Evolutionary conservation across 1,140 invertebrate species (phyloP).

Genomic region (Camponotus floridanus): DNA sequence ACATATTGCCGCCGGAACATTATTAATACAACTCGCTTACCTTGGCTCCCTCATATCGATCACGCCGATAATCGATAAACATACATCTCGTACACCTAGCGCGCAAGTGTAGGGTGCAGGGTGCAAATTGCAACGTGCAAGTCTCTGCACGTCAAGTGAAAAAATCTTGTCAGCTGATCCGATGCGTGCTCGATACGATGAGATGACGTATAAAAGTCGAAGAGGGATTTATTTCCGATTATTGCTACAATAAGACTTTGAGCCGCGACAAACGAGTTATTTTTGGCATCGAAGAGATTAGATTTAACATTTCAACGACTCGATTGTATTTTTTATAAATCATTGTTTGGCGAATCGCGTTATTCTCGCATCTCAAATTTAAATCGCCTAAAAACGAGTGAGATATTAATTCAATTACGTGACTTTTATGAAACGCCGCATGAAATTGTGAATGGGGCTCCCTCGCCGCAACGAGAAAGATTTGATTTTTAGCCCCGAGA

Average conservation of each 20-base stretch:
- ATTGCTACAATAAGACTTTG: background rate
- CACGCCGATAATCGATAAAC: conserved; percentile 80
- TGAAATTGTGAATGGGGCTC: background rate
- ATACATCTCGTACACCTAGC: conserved; percentile 67
- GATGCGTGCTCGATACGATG: background rate
- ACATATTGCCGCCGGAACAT: conserved; percentile 69
- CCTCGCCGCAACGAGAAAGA: background rate
- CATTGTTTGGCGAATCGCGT: background rate
- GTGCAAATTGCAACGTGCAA: conserved; percentile 59
- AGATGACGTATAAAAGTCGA: conserved; percentile 26
- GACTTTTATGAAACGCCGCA: conserved; percentile 36
- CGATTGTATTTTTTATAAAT: conserved; percentile 41
- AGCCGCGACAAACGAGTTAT: conserved; percentile 41
- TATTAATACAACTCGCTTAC: conserved; percentile 82
- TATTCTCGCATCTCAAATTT: conserved; percentile 11
- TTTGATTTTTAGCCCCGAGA: conserved; percentile 28
- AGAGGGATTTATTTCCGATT: conserved; percentile 47
- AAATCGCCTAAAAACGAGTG: background rate
- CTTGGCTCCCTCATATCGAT: conserved; percentile 83
- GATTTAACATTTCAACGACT: background rate
- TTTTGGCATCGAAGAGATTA: conserved; percentile 19
- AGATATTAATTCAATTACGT: conserved; percentile 11
- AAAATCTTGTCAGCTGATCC: conserved; percentile 28
- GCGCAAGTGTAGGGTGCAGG: conserved; percentile 27
- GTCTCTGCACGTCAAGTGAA: conserved; percentile 62